Percentiles rank a stretch among this genome's conserved stretches.
Conservation (phyloP, 2,797 vertebrate species). For the Clarias pachynema region DNA sequence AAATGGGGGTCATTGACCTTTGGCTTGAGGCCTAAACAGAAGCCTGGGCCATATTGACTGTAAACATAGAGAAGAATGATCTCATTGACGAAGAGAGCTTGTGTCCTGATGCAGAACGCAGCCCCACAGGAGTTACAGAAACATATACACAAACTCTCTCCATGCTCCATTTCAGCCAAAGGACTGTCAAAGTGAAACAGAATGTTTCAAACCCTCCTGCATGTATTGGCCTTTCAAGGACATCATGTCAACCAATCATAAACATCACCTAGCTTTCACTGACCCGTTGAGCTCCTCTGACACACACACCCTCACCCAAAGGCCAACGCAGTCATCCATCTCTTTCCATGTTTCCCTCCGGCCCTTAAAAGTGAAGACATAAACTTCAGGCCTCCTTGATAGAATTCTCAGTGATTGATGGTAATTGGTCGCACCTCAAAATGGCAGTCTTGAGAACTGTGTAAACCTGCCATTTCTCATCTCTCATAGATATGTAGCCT, state of each 20-base stretch:
- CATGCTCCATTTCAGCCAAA: conserved; percentile 22
- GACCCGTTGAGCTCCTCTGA: conserved; percentile 67
- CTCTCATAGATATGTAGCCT: conserved; percentile 41
- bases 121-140: conserved; percentile 17
- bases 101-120: conserved; percentile 23
- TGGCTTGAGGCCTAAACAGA: conserved; percentile 42
- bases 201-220: conserved; percentile 66
- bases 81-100: conserved; percentile 41
- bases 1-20: conserved; percentile 47
- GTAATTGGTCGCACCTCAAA: conserved; percentile 72
- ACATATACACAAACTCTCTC: neutral
- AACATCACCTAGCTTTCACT: conserved; percentile 60
- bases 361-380: conserved; percentile 60
- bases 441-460: conserved; percentile 53
- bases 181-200: conserved; percentile 64
- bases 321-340: conserved; percentile 65
- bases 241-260: conserved; percentile 73
- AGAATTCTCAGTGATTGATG: conserved; percentile 73
- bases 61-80: conserved; percentile 59
- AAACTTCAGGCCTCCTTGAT: conserved; percentile 73
- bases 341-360: conserved; percentile 64
- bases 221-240: conserved; percentile 77
- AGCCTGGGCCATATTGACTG: conserved; percentile 53
- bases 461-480: conserved; percentile 59
- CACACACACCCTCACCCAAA: conserved; percentile 60